A percentile compares a stretch with the other conserved stretches of the same genome.
Conservation (phyloP, 2,113 vertebrate species). For the Tauraco erythrolophus region DNA sequence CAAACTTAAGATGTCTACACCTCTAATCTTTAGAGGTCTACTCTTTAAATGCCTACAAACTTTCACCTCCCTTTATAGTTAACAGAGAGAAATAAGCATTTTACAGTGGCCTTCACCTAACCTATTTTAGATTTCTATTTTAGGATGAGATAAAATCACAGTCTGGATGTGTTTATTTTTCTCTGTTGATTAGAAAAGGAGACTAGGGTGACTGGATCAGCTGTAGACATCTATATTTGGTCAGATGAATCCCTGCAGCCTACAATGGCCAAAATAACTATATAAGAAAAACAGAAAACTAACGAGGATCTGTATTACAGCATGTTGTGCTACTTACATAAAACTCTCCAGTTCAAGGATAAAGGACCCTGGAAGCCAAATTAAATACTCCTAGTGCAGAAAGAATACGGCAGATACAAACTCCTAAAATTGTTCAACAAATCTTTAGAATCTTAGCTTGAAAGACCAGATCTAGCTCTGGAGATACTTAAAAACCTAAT, state of each 20-base stretch:
- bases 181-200: conserved; percentile 33
- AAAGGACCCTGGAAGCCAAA: not conserved
- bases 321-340: not conserved
- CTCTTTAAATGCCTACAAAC: not conserved
- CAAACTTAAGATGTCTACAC: not conserved
- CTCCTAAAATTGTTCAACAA: not conserved
- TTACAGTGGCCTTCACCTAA: conserved; percentile 1
- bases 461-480: not conserved
- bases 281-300: conserved; percentile 13
- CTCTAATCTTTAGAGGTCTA: not conserved
- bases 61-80: not conserved
- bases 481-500: not conserved
- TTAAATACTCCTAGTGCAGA: not conserved
- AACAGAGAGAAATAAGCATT: not conserved
- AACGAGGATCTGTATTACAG: not conserved
- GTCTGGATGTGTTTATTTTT: conserved; percentile 35
- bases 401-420: not conserved
- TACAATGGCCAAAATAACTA: not conserved
- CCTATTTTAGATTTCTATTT: conserved; percentile 26
- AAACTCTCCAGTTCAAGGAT: not conserved
- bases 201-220: not conserved
- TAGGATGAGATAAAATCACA: conserved; percentile 20
- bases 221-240: conserved; percentile 58
- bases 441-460: not conserved
- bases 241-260: conserved; percentile 34